Conservation (phyloP, 1,140 invertebrate genomes). For the Drosophila quadrilineata region DNA sequence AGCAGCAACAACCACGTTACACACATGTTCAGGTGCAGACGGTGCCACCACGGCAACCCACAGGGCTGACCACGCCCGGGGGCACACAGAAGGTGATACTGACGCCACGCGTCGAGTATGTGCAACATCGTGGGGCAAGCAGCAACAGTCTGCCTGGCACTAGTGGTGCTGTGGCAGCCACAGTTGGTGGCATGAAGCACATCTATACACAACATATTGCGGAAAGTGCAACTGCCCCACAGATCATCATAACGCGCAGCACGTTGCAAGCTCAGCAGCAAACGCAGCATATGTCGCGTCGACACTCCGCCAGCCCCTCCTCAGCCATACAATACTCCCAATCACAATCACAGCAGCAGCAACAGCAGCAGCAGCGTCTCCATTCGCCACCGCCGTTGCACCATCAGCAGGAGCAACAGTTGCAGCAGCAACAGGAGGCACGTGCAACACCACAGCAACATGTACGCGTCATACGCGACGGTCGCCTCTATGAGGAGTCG, state of each 20-base stretch:
- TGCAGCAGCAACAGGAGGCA: constrained; percentile 29
- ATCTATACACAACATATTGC: constrained; percentile 47
- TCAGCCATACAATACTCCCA: constrained; percentile 41
- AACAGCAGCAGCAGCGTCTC: constrained; percentile 28
- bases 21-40: constrained; percentile 76
- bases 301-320: constrained; percentile 72
- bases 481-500: constrained; percentile 69
- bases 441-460: constrained; percentile 41
- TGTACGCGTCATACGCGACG: constrained; percentile 77
- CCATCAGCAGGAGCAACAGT: constrained; percentile 53
- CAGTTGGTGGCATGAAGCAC: constrained; percentile 40
- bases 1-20: constrained; percentile 43
- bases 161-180: no score
- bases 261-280: constrained; percentile 46
- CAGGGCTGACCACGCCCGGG: constrained; percentile 49
- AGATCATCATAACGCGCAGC: constrained; percentile 72
- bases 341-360: constrained; percentile 28
- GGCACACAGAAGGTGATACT: constrained; percentile 77
- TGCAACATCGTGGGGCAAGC: constrained; percentile 51
- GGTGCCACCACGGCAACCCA: constrained; percentile 65
- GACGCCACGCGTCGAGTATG: constrained; percentile 70
- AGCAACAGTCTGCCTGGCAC: constrained; percentile 12
- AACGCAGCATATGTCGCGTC: constrained; percentile 54
- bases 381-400: constrained; percentile 67
- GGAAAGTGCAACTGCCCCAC: constrained; percentile 28